A percentile compares a stretch with the other conserved stretches of the same genome.
Conservation (phyloP, 2,113 vertebrate genomes). For the Aplodontia rufa region DNA sequence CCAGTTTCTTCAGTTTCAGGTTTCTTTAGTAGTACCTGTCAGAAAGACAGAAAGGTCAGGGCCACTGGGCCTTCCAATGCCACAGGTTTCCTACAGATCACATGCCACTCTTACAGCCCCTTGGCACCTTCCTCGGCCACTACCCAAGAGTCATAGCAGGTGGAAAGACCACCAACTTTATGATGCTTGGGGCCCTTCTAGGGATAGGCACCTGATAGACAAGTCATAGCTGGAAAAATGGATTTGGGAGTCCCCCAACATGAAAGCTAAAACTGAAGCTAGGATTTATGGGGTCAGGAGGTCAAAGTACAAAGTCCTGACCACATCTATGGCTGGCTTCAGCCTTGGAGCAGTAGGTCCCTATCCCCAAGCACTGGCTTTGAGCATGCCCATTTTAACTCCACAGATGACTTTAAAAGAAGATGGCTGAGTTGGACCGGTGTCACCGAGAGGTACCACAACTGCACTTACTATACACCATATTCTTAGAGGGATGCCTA, state of each 20-base stretch:
- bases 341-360: background rate
- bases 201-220: background rate
- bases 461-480: background rate
- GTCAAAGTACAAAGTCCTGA: background rate
- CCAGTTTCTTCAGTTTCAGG: background rate
- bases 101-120: background rate
- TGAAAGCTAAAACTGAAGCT: background rate
- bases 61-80: background rate
- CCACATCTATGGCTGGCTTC: background rate
- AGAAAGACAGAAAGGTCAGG: background rate
- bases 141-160: background rate
- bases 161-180: background rate
- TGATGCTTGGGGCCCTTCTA: background rate
- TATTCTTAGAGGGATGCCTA: background rate
- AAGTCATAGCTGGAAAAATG: background rate
- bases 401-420: background rate
- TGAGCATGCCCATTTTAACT: background rate
- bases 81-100: background rate
- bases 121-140: background rate
- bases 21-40: background rate
- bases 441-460: background rate
- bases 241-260: background rate
- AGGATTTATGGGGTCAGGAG: background rate
- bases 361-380: accelerated
- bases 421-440: background rate